Base-by-base conservation (phyloP, 64 coral and sea anemone species). In the Catalaphyllia jardinei region DNA sequence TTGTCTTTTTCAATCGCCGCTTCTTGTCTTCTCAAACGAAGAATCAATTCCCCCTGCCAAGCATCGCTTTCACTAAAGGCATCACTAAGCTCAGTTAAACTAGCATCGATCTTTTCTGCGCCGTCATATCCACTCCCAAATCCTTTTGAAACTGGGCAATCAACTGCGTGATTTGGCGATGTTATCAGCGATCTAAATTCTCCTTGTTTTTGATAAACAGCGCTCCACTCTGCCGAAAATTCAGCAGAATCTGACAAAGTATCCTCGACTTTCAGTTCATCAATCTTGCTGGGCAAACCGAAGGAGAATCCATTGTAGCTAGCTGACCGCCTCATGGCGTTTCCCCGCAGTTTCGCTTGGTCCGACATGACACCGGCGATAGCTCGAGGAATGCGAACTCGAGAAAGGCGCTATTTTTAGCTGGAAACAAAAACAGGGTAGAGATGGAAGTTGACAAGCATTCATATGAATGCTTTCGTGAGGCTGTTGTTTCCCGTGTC, bases 21-120 rank as follows among this genome's bases (percentile, higher is more conserved):
- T 52, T 85, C 81, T 35, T 85, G 81, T 28, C 63, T 62, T 20
- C 81, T 24, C 33, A 85, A 71, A 10, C 81, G 81, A 38, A 85
- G 39, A 46, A 85, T 69, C n/a, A 69, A 38, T 52, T 85, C 81
- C 71, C 71, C 81, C 28, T 85, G 81, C 81, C 81, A 85, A 19
- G 38, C 81, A 10, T 85, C 81, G 63, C 81, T 85, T 20, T 63
- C 81, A 64, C 81, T 71, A 16, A 33, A 85, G 13, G 81, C 81
- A 85, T 85, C 81, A 38, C 81, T 85, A 28, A 85, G 67, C 14
- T 85, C 81, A 24, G 81, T 85, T 71, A 85, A 85, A 67, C 81
- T 85, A 71, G 52, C 30, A 50, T 71, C 63, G 38, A 62, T 4
- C 7, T 85, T 85, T 85, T 71, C 38, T 52, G 71, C 46, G 51